Conservation (phyloP, 2,797 vertebrate genomes). For the Adrianichthys oophorus region DNA sequence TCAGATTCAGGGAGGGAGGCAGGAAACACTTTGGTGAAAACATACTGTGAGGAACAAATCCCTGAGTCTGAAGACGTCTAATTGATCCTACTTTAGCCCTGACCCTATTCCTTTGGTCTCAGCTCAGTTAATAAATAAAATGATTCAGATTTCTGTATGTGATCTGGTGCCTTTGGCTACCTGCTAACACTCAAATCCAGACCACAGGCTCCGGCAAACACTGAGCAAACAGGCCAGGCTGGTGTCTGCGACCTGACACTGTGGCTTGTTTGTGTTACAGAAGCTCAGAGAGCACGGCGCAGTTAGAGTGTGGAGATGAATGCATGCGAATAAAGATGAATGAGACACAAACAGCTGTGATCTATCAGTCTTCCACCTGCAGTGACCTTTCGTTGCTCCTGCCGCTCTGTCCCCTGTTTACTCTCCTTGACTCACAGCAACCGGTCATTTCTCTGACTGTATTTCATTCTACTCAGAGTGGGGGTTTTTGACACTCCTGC, state of each 20-base stretch:
- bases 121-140: conserved; percentile 44
- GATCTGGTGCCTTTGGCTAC: conserved; percentile 28
- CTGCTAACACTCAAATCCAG: conserved; percentile 26
- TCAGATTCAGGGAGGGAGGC: conserved; percentile 16
- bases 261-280: conserved; percentile 40
- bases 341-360: conserved; percentile 67
- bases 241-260: conserved; percentile 18
- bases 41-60: conserved; percentile 30
- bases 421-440: conserved; percentile 46
- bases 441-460: conserved; percentile 31
- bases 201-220: conserved; percentile 57
- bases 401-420: conserved; percentile 28
- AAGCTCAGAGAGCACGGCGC: conserved; percentile 26
- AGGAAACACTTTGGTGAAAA: conserved; percentile 23
- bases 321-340: conserved; percentile 55
- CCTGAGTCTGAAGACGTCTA: conserved; percentile 23
- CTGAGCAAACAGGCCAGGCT: conserved; percentile 56
- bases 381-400: conserved; percentile 43
- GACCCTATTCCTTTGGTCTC: conserved; percentile 18
- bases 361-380: conserved; percentile 45
- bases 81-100: conserved; percentile 35
- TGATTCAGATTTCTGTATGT: conserved; percentile 24
- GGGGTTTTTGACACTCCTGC: conserved; percentile 32
- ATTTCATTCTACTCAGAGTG: conserved; percentile 32
- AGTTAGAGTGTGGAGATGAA: conserved; percentile 45